Evolutionary conservation across 2,888 invertebrate genomes (phyloP).

Genomic region (Drosophila anomelani): DNA sequence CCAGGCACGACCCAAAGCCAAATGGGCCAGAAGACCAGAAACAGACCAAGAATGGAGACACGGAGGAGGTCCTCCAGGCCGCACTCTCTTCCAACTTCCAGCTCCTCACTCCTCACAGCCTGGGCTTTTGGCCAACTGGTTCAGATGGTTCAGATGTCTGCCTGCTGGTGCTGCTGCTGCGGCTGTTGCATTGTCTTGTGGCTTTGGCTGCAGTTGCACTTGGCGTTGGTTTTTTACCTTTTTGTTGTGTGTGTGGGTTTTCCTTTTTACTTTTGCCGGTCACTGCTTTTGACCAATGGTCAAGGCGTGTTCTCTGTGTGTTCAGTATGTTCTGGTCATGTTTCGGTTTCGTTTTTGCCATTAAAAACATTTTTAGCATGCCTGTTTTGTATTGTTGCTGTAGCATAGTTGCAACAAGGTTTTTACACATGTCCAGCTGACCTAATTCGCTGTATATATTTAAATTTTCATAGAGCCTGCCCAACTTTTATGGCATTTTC

Average conservation of each 20-base stretch:
- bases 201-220: conserved; percentile 59
- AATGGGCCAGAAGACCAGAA: conserved; percentile 40
- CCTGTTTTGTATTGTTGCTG: conserved; percentile 47
- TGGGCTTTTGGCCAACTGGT: conserved; percentile 37
- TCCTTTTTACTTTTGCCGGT: conserved; percentile 48
- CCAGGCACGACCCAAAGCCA: conserved; percentile 35
- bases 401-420: conserved; percentile 61
- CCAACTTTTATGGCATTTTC: conserved; percentile 15
- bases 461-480: conserved; percentile 28
- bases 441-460: conserved; percentile 54
- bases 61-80: conserved; percentile 18
- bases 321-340: conserved; percentile 42
- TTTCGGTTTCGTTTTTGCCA: conserved; percentile 38
- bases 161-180: conserved; percentile 33
- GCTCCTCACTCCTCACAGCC: conserved; percentile 1
- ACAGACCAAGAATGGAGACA: conserved; percentile 27
- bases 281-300: conserved; percentile 57
- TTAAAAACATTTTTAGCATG: conserved; percentile 40
- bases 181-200: conserved; percentile 68
- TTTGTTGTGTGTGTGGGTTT: conserved; percentile 18
- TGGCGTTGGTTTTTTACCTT: conserved; percentile 51
- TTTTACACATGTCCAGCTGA: conserved; percentile 74
- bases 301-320: conserved; percentile 48
- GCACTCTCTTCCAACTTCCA: not conserved
- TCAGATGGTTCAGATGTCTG: conserved; percentile 25